Base-by-base conservation (phyloP, 2,113 vertebrate species). In the Plestiodon gilberti region DNA sequence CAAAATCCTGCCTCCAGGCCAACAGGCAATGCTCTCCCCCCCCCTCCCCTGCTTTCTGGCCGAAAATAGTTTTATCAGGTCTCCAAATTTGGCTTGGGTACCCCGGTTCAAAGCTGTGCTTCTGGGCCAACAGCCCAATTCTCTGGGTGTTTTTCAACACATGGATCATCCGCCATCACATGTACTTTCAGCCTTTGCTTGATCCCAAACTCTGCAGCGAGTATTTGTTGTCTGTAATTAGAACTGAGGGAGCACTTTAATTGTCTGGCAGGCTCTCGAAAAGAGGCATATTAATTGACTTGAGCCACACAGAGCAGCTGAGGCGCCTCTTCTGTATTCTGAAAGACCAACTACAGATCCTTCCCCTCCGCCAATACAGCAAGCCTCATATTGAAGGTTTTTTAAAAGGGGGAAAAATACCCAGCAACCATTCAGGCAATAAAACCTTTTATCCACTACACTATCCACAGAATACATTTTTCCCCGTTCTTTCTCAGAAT, bases 191-290 rank as follows among this genome's bases (percentile, higher is more conserved):
- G 57, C 17, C 13, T 40, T 43, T 11, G 8, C 25, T 48, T 61
- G n/a, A 48, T 33, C 82, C 28, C 28, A 43, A n/a, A 38, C 8
- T 73, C 65, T 61, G n/a, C n/a, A 40, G 22, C 5, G 2, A 30
- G 23, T 28, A 38, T 59, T n/a, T 73, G 25, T 55, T 33, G 6
- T 65, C 10, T 55, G n/a, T 65, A 84, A 84, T 84, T 62, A 80
- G 81, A 86, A 52, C 78, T 84, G 78, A 85, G n/a, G 59, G 67
- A 84, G 73, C 67, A 73, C 84, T 84, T n/a, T 73, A 87, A 84
- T 77, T 84, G 87, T 88, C 77, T 89, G 77, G 81, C 84, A 74
- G 77, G 30, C 43, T 76, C 64, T 85, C 78, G 30, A 52, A 69
- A 77, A 55, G 64, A 74, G 81, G 73, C 35, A 52, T 67, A 84